Conservation (phyloP, 1,140 invertebrate genomes). For the Drosophila sproati region DNA sequence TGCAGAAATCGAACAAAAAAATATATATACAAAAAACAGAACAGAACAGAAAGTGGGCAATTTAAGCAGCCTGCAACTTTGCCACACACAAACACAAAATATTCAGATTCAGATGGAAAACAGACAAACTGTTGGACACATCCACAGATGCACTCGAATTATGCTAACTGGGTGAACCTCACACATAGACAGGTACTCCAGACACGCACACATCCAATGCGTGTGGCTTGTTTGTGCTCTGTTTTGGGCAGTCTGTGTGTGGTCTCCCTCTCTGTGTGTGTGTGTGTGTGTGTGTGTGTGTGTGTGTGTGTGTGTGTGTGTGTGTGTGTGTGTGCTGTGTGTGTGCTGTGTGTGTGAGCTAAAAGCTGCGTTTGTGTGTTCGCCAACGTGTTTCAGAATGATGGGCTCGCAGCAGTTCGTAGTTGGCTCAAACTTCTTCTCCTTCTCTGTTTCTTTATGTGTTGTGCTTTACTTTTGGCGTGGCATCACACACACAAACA, state of each 20-base stretch:
- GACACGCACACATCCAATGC: slow-evolving; percentile 3
- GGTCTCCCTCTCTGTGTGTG: no score
- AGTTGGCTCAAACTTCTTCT: slow-evolving; percentile 26
- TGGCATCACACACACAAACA: slow-evolving; percentile 1
- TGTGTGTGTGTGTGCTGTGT: neutral
- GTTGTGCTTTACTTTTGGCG: neutral
- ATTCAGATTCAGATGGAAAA: no score
- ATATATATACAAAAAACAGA: slow-evolving; percentile 15
- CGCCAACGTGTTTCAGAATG: slow-evolving; percentile 52
- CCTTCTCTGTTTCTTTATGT: slow-evolving; percentile 15
- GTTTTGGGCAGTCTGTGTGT: slow-evolving; percentile 3
- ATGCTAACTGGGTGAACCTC: neutral
- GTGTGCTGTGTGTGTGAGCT: slow-evolving; percentile 25
- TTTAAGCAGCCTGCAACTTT: slow-evolving; percentile 9
- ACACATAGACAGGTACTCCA: neutral
- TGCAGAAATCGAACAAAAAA: slow-evolving; percentile 42
- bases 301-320: slow-evolving; percentile 13
- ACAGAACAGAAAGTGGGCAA: neutral
- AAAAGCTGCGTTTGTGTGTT: slow-evolving; percentile 63
- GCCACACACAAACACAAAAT: slow-evolving; percentile 5
- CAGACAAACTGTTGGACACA: neutral
- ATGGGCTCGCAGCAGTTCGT: slow-evolving; percentile 60
- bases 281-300: slow-evolving; percentile 30
- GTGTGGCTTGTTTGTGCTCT: slow-evolving; percentile 17
- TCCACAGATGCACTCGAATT: slow-evolving; percentile 3